phyloP scores from a whole-genome alignment of 2,888 invertebrate species.

The Cephus pulcher region DNA sequence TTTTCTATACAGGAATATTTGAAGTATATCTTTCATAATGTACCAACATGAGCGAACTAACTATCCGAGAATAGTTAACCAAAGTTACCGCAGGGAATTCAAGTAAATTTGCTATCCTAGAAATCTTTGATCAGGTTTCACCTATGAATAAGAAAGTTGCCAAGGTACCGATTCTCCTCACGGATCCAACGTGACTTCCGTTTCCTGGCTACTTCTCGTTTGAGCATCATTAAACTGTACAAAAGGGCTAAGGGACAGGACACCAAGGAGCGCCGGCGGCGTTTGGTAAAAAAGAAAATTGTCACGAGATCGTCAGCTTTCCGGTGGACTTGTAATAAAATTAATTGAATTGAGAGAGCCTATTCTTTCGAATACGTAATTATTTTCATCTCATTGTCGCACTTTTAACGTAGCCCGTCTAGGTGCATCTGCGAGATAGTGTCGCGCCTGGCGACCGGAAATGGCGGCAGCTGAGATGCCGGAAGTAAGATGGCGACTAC shows the following conservation, averaged over 20 bases:
- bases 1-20: not conserved
- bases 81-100: slow-evolving; percentile 28
- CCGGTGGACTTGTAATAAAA: not conserved
- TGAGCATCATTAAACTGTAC: not conserved
- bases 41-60: slow-evolving; percentile 23
- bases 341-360: slow-evolving; percentile 19
- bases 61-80: slow-evolving; percentile 19
- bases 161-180: not conserved
- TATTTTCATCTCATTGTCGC: slow-evolving; percentile 34
- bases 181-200: not conserved
- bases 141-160: slow-evolving; percentile 24
- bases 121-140: slow-evolving; percentile 37
- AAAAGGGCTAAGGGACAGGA: not conserved
- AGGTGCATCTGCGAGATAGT: slow-evolving; percentile 20
- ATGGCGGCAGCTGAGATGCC: slow-evolving; percentile 48
- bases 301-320: not conserved
- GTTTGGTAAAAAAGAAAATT: not conserved
- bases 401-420: slow-evolving; percentile 20
- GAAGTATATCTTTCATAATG: not conserved
- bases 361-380: slow-evolving; percentile 30
- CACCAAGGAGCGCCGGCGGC: not conserved
- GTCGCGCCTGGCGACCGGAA: slow-evolving; percentile 34
- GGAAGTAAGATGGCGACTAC: slow-evolving; percentile 45
- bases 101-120: slow-evolving; percentile 25
- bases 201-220: not conserved